Conservation (phyloP, 2,113 vertebrate species). For the Rynchops niger region DNA sequence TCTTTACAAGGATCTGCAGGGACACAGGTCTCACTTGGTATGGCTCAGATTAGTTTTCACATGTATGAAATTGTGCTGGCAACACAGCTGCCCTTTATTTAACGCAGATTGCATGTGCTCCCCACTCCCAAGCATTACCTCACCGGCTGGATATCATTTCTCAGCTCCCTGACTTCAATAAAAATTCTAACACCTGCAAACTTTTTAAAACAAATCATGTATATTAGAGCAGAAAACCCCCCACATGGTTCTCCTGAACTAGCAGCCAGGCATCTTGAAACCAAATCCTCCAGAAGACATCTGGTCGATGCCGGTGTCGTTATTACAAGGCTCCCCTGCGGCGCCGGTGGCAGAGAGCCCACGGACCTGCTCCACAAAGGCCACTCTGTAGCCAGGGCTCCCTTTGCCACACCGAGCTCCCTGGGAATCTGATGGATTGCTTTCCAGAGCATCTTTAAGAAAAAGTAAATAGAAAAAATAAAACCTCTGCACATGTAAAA, state of each 20-base stretch:
- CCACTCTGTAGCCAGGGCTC: not conserved
- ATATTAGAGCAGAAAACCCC: not conserved
- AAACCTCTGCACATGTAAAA: not conserved
- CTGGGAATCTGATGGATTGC: not conserved
- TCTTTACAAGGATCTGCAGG: not conserved
- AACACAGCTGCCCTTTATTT: slow-evolving; percentile 46
- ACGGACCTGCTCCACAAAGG: not conserved
- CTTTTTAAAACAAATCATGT: slow-evolving; percentile 41
- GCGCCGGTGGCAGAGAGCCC: not conserved
- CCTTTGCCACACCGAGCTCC: not conserved
- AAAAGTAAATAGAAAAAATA: not conserved
- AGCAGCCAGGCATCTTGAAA: slow-evolving; percentile 34
- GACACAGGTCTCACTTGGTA: not conserved
- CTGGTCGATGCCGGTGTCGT: not conserved
- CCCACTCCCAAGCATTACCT: slow-evolving; percentile 39
- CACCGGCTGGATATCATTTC: not conserved
- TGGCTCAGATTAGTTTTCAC: slow-evolving; percentile 16
- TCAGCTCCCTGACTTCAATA: slow-evolving; percentile 51
- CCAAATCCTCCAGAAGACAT: slow-evolving; percentile 22
- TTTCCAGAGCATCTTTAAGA: not conserved
- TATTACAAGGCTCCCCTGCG: not conserved
- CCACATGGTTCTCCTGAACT: not conserved
- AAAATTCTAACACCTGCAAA: slow-evolving; percentile 64
- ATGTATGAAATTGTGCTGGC: slow-evolving; percentile 30
- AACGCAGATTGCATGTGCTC: not conserved